Evolutionary conservation across 2,888 invertebrate species (phyloP), one percentile per base, ranked within the genome.

Genomic region (Craniophora ligustri): DNA sequence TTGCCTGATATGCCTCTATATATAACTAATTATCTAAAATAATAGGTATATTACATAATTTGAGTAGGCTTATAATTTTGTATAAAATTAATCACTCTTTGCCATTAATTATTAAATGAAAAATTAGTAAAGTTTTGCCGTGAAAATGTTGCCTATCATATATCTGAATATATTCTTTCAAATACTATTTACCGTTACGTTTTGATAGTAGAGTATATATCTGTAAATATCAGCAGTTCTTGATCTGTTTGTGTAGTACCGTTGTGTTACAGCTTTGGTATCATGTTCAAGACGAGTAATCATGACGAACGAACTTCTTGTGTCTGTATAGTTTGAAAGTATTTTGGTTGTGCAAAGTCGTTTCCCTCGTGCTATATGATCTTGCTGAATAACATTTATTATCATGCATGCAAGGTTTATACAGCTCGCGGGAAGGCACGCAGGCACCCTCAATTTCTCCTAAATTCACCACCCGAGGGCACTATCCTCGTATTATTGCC

Each of bases 391-490:
- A 82, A 85, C 81, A 78, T 79, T 78, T 75, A 79, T 86, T 86
- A 89, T 87, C 82, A 78, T 84, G 78, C 85, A 87, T 82, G 85
- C 82, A 79, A 73, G 82, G 85, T 85, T 86, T 84, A 82, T 73
- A 78, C 72, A 68, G 84, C 85, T 86, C 69, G 79, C 76, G 85
- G 86, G 84, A 81, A 82, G 78, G 85, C 89, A 90, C 89, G 89
- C 90, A 86, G 86, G 80, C 79, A 84, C 82, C 83, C 84, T 83
- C 86, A 86, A 92, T 91, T 91, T 89, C 87, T 82, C 88, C 91
- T 92, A 91, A 92, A 92, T 92, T 92, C 82, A 78, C 85, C 75
- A 76, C 92, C 88, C 73, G 79, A 78, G 88, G 91, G 88, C 86
- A 80, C 82, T 87, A 86, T 86, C 78, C 82, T 73, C 80, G 82